Conservation (phyloP, 2,888 invertebrate genomes). For the Pilophorus perplexus region DNA sequence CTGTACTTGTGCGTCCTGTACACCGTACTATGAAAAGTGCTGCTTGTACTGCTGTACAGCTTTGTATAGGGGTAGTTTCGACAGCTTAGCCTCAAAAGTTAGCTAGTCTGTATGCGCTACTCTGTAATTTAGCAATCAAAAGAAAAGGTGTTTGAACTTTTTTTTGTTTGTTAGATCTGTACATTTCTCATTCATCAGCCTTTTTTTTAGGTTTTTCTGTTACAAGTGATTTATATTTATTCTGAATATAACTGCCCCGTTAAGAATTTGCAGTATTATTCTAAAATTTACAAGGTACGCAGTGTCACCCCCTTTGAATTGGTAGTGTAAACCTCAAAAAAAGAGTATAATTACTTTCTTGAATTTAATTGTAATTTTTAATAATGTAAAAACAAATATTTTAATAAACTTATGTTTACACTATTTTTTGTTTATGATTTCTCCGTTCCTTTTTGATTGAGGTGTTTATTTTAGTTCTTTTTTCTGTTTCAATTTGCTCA, state of each 20-base stretch:
- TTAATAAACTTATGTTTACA: constrained; percentile 40
- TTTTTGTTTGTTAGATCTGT: constrained; percentile 44
- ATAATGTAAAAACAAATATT: constrained; percentile 39
- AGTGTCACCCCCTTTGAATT: constrained; percentile 12
- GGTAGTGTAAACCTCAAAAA: constrained; percentile 6
- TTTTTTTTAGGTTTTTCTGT: constrained; percentile 9
- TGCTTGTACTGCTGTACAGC: constrained; percentile 20
- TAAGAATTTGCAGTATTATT: constrained; percentile 45
- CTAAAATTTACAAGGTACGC: constrained; percentile 28
- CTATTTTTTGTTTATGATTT: constrained; percentile 17
- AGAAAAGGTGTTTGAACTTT: constrained; percentile 32
- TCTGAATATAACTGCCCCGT: constrained; percentile 36
- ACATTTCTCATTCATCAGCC: constrained; percentile 6
- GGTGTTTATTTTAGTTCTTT: constrained; percentile 5
- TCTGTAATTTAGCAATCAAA: constrained; percentile 42
- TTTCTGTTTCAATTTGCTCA: constrained; percentile 2
- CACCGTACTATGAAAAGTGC: constrained; percentile 26
- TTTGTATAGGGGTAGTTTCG: constrained; percentile 44
- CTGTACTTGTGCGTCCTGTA: constrained; percentile 12
- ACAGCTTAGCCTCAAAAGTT: constrained; percentile 43
- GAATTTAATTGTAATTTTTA: constrained; percentile 39
- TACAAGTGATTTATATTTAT: not conserved
- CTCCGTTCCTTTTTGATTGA: not conserved
- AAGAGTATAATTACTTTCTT: constrained; percentile 24
- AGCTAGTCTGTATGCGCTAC: constrained; percentile 45